A percentile compares a stretch with the other conserved stretches of the same genome.
phyloP scores from a whole-genome alignment of 2,113 vertebrate genomes.

The Orthonyx spaldingii region DNA sequence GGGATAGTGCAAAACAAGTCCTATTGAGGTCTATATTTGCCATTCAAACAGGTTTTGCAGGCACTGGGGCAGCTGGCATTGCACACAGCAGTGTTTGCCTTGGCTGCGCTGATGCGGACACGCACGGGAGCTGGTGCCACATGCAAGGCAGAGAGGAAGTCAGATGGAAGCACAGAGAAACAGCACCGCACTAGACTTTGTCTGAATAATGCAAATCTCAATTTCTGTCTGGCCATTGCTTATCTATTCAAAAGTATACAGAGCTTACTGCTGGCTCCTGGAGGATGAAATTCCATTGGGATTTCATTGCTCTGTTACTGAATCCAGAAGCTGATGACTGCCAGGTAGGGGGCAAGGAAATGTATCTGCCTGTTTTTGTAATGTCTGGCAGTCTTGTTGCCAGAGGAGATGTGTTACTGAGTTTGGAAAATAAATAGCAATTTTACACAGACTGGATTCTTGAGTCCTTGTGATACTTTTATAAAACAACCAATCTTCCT shows the following conservation, averaged over 20 bases:
- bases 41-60: background rate
- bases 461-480: background rate
- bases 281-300: background rate
- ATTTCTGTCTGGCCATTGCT: background rate
- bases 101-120: rapidly evolving
- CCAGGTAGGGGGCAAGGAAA: background rate
- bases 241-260: background rate
- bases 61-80: background rate
- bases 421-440: background rate
- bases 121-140: background rate
- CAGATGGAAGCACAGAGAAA: background rate
- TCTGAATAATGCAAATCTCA: background rate
- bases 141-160: background rate
- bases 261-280: background rate
- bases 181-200: background rate
- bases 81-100: background rate
- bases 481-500: background rate
- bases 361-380: conserved; percentile 6
- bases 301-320: background rate
- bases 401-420: background rate
- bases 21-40: background rate
- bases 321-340: background rate
- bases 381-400: background rate
- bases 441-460: background rate
- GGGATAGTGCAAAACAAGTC: background rate